Conservation (phyloP, 1,140 invertebrate species). For the Neodiprion fabricii region DNA sequence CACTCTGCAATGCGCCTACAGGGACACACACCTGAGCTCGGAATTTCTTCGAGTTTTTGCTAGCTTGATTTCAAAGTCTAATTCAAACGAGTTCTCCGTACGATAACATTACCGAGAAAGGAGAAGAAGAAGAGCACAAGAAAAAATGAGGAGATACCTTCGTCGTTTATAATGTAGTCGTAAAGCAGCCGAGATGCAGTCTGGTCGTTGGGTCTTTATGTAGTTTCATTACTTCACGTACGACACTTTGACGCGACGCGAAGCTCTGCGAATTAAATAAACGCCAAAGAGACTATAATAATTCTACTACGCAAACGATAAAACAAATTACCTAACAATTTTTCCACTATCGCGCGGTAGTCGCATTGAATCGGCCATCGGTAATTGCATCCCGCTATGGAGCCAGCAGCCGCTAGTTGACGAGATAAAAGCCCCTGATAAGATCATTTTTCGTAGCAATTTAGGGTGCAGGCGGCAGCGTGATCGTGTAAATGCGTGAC, state of each 20-base stretch:
- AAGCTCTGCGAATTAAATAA: neutral
- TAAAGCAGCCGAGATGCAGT: too few relatives aligned
- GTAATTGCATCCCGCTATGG: constrained; percentile 51
- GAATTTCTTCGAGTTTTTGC: neutral
- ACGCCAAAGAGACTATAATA: neutral
- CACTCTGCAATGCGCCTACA: too few relatives aligned
- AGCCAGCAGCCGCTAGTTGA: constrained; percentile 50
- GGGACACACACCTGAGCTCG: neutral
- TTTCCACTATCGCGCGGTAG: too few relatives aligned
- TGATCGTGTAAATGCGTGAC: constrained; percentile 56
- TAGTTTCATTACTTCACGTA: too few relatives aligned
- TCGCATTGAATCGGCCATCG: neutral
- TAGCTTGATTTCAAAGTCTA: constrained; percentile 13
- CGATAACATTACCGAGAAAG: neutral
- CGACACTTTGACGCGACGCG: neutral
- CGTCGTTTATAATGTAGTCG: too few relatives aligned
- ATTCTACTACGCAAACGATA: too few relatives aligned
- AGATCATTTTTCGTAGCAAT: constrained; percentile 38
- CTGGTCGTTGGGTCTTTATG: too few relatives aligned
- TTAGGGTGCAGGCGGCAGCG: constrained; percentile 45
- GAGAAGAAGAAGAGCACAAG: too few relatives aligned
- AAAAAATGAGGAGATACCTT: too few relatives aligned
- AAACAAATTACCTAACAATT: too few relatives aligned
- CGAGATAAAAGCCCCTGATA: constrained; percentile 60
- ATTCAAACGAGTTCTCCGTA: constrained; percentile 9